Evolutionary conservation across 2,797 vertebrate genomes (phyloP), one percentile per base, ranked within the genome.

Genomic region (Pseudomugil gertrudae): DNA sequence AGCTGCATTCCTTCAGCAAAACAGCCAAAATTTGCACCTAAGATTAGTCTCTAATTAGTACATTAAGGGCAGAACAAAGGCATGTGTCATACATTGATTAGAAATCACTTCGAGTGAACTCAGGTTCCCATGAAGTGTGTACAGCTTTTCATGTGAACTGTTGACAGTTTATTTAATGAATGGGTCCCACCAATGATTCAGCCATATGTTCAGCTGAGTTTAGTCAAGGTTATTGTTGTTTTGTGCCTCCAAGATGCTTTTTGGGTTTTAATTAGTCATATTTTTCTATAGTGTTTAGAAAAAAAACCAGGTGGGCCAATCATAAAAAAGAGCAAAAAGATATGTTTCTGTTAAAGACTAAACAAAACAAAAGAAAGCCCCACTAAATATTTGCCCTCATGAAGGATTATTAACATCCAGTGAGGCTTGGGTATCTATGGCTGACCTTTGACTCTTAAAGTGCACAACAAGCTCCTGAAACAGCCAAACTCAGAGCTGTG

Each of bases 21-120:
- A 77, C 67, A 30, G 59, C 48, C 79, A 82, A 62, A 66, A 84
- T 81, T 86, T 83, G 76, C 88, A 86, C 84, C 75, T 69, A 19
- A 67, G 78, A 74, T 88, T 86, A 73, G 80, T 90, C 83, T 91
- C 69, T 88, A 89, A 92, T 92, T 86, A 89, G 63, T 64, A 74
- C 69, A 90, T 90, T 43, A 89, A 79, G 72, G 68, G 52, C 60
- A 4, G 66, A 64, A 71, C 55, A 66, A 60, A 83, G 78, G 72
- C 77, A 62, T 53, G 35, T 38, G 51, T 26, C 66, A 27, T 67
- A 33, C 56, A 54, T 82, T 85, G 80, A 88, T 87, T 83, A 76
- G 69, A 71, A 77, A 84, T 86, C 70, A 66, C 72, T 21, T 58
- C 72, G 74, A 84, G 52, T 58, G 23, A 66, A 59, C 71, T 62